A percentile compares a stretch with the other conserved stretches of the same genome.
Conservation (phyloP, 2,113 vertebrate genomes). For the Paracanthobrama guichenoti region DNA sequence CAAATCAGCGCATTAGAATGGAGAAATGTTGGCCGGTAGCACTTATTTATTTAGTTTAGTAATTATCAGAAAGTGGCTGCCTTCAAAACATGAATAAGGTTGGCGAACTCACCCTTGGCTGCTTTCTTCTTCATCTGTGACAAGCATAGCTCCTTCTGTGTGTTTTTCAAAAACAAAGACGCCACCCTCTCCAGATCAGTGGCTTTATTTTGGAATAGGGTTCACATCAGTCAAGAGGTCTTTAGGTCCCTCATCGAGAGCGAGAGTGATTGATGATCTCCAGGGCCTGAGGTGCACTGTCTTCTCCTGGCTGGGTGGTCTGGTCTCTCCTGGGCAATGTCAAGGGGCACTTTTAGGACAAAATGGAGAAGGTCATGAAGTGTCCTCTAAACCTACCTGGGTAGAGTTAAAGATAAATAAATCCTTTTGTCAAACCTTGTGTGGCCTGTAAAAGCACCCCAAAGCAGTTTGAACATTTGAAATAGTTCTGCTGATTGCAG, state of each 20-base stretch:
- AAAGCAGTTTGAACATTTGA: not conserved
- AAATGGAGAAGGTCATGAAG: constrained; percentile 36
- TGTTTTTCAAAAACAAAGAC: constrained; percentile 54
- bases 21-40: no score
- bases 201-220: constrained; percentile 49
- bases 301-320: constrained; percentile 61
- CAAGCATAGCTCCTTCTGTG: constrained; percentile 45
- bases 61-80: not conserved
- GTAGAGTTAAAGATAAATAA: constrained; percentile 8
- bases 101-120: not conserved
- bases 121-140: constrained; percentile 29
- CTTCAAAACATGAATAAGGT: not conserved
- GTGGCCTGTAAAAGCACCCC: not conserved
- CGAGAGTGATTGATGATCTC: constrained; percentile 60
- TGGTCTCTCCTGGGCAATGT: constrained; percentile 58
- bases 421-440: not conserved
- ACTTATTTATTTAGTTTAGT: not conserved
- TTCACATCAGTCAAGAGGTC: constrained; percentile 46
- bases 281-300: constrained; percentile 55
- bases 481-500: constrained; percentile 19
- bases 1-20: no score
- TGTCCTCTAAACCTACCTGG: constrained; percentile 49
- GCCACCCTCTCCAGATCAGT: constrained; percentile 42
- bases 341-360: constrained; percentile 54
- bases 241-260: constrained; percentile 35